Evolutionary conservation across 1,140 invertebrate genomes (phyloP).

Genomic region (Bursaphelenchus mucronatus): DNA sequence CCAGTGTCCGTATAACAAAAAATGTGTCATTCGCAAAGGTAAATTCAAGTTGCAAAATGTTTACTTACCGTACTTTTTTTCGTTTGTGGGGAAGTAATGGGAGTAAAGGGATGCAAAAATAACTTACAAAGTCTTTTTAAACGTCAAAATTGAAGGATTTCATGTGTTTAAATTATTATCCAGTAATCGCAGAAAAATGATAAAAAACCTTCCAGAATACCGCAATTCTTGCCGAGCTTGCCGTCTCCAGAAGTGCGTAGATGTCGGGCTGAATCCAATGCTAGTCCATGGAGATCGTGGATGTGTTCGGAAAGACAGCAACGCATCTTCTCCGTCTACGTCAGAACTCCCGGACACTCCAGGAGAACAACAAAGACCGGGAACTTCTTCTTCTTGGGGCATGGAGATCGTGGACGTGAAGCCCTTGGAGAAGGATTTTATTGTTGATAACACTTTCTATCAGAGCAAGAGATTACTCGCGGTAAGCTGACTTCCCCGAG

Average conservation of each 20-base stretch:
- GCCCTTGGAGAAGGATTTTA: constrained; percentile 15
- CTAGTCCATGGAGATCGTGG: constrained; percentile 27
- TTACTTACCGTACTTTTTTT: too few species aligned
- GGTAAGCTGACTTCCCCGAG: constrained; percentile 4
- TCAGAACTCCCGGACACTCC: constrained; percentile 16
- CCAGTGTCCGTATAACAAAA: constrained; percentile 16
- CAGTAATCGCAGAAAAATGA: too few species aligned
- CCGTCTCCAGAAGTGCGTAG: constrained; percentile 30
- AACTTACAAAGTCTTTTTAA: too few species aligned
- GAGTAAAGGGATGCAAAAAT: too few species aligned
- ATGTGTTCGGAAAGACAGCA: constrained; percentile 21
- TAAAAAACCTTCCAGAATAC: constrained; percentile 12
- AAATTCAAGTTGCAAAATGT: too few species aligned
- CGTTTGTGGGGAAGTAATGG: too few species aligned
- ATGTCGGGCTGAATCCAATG: constrained; percentile 32
- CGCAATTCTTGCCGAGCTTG: constrained; percentile 32
- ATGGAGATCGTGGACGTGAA: constrained; percentile 21
- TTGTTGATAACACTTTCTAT: constrained; percentile 21
- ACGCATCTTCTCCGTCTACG: constrained; percentile 20
- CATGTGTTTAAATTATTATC: too few species aligned
- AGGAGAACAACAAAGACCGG: neutral
- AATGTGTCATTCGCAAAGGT: constrained; percentile 14
- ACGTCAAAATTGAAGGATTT: too few species aligned
- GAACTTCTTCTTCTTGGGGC: neutral
- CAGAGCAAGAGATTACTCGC: constrained; percentile 15